Percentiles rank a stretch among this genome's conserved stretches.
These are phyloP conservation scores for Phlogophora meticulosa DNA, from an alignment of 2,888 invertebrate species.

Conservation along the genomic window DNA sequence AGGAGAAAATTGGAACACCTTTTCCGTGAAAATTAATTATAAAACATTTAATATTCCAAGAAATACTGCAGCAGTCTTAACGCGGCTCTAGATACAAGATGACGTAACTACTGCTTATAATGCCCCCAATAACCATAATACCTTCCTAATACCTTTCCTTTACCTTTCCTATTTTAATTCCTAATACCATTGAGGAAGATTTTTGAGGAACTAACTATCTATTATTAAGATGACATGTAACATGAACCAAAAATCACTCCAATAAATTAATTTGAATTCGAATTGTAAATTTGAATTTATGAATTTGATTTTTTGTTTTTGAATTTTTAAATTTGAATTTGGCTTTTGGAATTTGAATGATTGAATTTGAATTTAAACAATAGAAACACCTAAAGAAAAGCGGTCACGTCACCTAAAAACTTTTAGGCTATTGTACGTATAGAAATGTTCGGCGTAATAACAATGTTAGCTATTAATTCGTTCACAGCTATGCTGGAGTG, in stretches of 20 bases:
- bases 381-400: background rate
- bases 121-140: background rate
- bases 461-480: constrained; percentile 82
- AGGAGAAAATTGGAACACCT: background rate
- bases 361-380: too few relatives aligned
- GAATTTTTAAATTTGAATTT: too few relatives aligned
- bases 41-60: background rate
- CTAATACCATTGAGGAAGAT: too few relatives aligned
- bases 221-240: too few relatives aligned
- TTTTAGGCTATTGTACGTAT: constrained; percentile 29
- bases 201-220: too few relatives aligned
- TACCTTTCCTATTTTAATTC: too few relatives aligned
- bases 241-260: too few relatives aligned
- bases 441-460: constrained; percentile 63
- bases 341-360: too few relatives aligned
- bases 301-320: too few relatives aligned
- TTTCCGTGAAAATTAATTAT: background rate
- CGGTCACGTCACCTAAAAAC: background rate
- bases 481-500: constrained; percentile 80
- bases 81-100: background rate
- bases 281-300: too few relatives aligned
- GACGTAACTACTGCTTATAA: background rate
- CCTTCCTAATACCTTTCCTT: too few relatives aligned
- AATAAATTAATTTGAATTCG: too few relatives aligned
- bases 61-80: background rate